These are phyloP conservation scores for Ricordea florida DNA, from an alignment of 92 coral and sea anemone species.

Conservation along the genomic window DNA sequence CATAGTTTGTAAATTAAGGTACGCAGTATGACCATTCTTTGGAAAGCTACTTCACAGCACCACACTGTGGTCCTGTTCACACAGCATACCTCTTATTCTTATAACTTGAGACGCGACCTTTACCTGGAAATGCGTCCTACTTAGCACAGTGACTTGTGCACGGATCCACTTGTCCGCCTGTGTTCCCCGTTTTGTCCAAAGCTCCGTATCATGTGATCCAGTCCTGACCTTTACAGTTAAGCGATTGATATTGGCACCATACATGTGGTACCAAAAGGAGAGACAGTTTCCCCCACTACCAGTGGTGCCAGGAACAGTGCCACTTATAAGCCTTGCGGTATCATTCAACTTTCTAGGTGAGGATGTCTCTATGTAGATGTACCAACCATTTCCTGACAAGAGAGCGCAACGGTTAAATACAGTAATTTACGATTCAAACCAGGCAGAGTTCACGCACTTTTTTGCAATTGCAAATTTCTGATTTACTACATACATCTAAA, in stretches of 20 bases:
- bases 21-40: too few species aligned
- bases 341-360: conserved; percentile 67
- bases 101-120: too few species aligned
- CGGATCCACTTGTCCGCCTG: conserved; percentile 83
- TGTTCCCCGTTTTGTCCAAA: conserved; percentile 70
- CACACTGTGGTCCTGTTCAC: too few species aligned
- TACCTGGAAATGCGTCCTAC: conserved; percentile 84
- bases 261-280: conserved; percentile 90
- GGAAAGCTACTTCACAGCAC: too few species aligned
- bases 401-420: background rate
- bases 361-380: conserved; percentile 79
- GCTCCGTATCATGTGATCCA: conserved; percentile 63
- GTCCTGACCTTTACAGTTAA: conserved; percentile 68
- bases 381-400: conserved; percentile 56
- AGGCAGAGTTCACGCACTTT: background rate
- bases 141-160: conserved; percentile 77
- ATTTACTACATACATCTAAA: too few species aligned
- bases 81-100: too few species aligned
- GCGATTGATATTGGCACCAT: conserved; percentile 74
- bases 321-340: conserved; percentile 76
- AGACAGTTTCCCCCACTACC: conserved; percentile 76
- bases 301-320: conserved; percentile 72
- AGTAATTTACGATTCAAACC: background rate
- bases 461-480: too few species aligned
- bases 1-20: too few species aligned